These are phyloP conservation scores for Macrophya alboannulata DNA, from an alignment of 2,888 invertebrate species.

Conservation along the genomic window DNA sequence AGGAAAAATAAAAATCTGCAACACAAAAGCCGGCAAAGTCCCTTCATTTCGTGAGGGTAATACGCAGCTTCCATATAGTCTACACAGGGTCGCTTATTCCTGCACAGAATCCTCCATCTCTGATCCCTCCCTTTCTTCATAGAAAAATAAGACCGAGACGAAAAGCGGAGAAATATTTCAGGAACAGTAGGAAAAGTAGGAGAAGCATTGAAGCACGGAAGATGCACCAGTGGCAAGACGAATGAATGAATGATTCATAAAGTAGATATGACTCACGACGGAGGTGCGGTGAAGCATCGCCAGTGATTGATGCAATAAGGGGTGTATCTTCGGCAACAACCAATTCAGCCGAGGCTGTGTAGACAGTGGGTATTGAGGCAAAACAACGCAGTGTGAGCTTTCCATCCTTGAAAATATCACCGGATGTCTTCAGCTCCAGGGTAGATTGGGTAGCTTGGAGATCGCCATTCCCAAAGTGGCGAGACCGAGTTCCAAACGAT, in stretches of 20 bases:
- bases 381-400: conserved; percentile 73
- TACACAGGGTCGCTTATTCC: conserved; percentile 28
- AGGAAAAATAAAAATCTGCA: conserved; percentile 3
- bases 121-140: conserved; percentile 20
- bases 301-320: conserved; percentile 76
- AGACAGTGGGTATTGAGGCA: conserved; percentile 73
- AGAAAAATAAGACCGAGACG: neutral
- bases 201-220: neutral
- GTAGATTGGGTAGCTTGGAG: conserved; percentile 69
- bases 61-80: conserved; percentile 20
- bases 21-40: conserved; percentile 30
- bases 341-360: conserved; percentile 72
- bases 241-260: conserved; percentile 9
- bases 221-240: neutral
- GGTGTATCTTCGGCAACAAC: conserved; percentile 75
- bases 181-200: conserved; percentile 5
- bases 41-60: conserved; percentile 41
- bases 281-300: conserved; percentile 75
- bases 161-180: neutral
- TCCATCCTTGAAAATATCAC: conserved; percentile 73
- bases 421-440: conserved; percentile 72
- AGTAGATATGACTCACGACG: conserved; percentile 45
- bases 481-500: conserved; percentile 66
- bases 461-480: conserved; percentile 62
- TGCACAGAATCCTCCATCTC: conserved; percentile 28